Evolutionary conservation across 2,113 vertebrate species (phyloP).

Genomic region (Mobula birostris): DNA sequence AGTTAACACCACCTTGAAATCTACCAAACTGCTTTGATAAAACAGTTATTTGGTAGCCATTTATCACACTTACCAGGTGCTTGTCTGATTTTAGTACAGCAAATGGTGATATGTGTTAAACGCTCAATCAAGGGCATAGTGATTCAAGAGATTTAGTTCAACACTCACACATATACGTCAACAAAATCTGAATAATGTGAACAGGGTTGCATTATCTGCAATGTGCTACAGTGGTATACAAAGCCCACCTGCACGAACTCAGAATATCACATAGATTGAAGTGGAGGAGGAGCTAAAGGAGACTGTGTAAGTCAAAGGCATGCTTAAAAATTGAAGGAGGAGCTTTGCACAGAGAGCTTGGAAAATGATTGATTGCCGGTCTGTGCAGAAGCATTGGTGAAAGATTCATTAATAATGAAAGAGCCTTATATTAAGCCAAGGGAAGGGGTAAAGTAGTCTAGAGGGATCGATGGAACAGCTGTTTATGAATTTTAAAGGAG

Average conservation of each 20-base stretch:
- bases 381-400: neutral
- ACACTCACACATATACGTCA: neutral
- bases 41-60: neutral
- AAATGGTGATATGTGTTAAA: neutral
- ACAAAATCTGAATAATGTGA: neutral
- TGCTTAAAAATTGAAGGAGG: neutral
- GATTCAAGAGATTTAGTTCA: neutral
- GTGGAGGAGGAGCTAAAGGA: neutral
- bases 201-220: neutral
- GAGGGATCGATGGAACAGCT: conserved; percentile 19
- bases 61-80: neutral
- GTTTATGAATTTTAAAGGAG: conserved; percentile 28
- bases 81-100: neutral
- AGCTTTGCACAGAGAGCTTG: neutral
- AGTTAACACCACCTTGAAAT: neutral
- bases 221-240: neutral
- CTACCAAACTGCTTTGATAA: neutral
- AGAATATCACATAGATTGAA: neutral
- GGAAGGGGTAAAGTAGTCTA: neutral
- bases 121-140: neutral
- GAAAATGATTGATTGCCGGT: neutral
- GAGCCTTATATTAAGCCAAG: neutral
- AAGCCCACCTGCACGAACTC: neutral
- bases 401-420: conserved; percentile 11
- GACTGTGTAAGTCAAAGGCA: neutral